A percentile compares a stretch with the other conserved stretches of the same genome.
phyloP scores from a whole-genome alignment of 2,888 invertebrate species.

The Drosophila pseudotalamancana region DNA sequence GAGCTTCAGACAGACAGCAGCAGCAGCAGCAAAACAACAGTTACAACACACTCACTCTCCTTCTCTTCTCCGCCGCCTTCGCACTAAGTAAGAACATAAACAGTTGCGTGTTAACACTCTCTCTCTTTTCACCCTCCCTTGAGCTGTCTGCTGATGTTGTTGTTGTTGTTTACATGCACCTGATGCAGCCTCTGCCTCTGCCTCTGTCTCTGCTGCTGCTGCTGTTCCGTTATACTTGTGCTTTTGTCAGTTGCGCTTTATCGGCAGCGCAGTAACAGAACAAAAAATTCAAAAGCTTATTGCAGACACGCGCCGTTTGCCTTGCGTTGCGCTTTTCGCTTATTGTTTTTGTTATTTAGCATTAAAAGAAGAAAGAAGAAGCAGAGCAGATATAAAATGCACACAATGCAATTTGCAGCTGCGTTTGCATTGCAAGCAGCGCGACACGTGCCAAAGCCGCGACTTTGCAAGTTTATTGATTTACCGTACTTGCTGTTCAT shows the following conservation, averaged over 20 bases:
- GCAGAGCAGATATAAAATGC: slow-evolving; percentile 9
- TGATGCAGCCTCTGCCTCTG: slow-evolving; percentile 26
- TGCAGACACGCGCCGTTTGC: slow-evolving; percentile 50
- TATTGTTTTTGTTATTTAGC: slow-evolving; percentile 18
- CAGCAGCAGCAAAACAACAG: slow-evolving; percentile 23
- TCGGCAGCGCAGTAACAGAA: slow-evolving; percentile 22
- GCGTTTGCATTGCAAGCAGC: slow-evolving; percentile 25
- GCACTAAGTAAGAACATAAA: background rate
- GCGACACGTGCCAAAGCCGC: slow-evolving; percentile 49
- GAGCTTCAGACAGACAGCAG: slow-evolving; percentile 10
- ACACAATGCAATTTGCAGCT: slow-evolving; percentile 32
- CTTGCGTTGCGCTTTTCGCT: slow-evolving; percentile 13
- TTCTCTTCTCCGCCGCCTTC: background rate
- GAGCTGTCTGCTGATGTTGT: slow-evolving; percentile 17
- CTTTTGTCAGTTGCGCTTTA: slow-evolving; percentile 40
- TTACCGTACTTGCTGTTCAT: slow-evolving; percentile 29
- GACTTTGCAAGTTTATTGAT: slow-evolving; percentile 51
- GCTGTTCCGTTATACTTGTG: slow-evolving; percentile 25
- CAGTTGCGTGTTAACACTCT: background rate
- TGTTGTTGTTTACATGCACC: slow-evolving; percentile 43
- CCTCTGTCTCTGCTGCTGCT: background rate
- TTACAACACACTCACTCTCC: background rate
- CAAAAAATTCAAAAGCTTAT: slow-evolving; percentile 24
- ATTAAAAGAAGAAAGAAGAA: slow-evolving; percentile 4
- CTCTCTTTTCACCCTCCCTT: background rate